A percentile compares a stretch with the other conserved stretches of the same genome.
Conservation (phyloP, 23 tunicate species). For the Diplosoma virens region DNA sequence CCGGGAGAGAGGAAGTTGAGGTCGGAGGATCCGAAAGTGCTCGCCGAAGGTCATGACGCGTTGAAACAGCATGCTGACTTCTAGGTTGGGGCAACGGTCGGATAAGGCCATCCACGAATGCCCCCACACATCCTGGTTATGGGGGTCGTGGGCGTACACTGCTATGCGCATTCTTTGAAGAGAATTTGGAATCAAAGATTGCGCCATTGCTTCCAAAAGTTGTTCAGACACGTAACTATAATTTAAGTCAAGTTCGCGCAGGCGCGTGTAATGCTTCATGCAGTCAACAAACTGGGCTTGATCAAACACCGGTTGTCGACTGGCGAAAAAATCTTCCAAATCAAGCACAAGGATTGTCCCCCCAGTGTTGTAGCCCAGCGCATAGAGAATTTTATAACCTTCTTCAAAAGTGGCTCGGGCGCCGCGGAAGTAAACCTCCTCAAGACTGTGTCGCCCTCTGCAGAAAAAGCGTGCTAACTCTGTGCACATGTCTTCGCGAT, state of each 20-base stretch:
- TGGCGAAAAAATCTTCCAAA: slow-evolving; percentile 66
- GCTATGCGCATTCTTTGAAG: slow-evolving; percentile 52
- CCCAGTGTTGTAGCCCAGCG: slow-evolving; percentile 86
- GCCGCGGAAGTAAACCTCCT: slow-evolving; percentile 61
- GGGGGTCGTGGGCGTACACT: slow-evolving; percentile 82
- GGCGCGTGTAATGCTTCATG: slow-evolving; percentile 57
- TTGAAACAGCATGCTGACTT: slow-evolving; percentile 68
- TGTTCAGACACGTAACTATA: slow-evolving; percentile 88
- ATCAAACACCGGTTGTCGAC: slow-evolving; percentile 59
- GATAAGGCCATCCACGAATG: slow-evolving; percentile 60
- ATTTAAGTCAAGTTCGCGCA: slow-evolving; percentile 72
- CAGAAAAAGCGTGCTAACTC: slow-evolving; percentile 75
- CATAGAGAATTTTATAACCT: slow-evolving; percentile 78
- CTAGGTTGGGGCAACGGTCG: slow-evolving; percentile 52
- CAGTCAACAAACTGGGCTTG: slow-evolving; percentile 71
- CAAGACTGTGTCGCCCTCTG: slow-evolving; percentile 69
- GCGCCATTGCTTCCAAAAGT: slow-evolving; percentile 53
- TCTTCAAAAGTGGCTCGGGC: slow-evolving; percentile 70
- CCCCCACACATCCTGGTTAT: slow-evolving; percentile 72
- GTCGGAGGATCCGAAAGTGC: slow-evolving; percentile 82
- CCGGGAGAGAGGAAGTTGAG: slow-evolving; percentile 72
- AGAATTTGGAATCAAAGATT: slow-evolving; percentile 30
- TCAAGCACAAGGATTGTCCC: slow-evolving; percentile 48
- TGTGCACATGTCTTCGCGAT: slow-evolving; percentile 75
- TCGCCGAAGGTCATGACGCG: slow-evolving; percentile 86